phyloP scores from a whole-genome alignment of 2,797 vertebrate species.

The Myiotriccus ornatus region DNA sequence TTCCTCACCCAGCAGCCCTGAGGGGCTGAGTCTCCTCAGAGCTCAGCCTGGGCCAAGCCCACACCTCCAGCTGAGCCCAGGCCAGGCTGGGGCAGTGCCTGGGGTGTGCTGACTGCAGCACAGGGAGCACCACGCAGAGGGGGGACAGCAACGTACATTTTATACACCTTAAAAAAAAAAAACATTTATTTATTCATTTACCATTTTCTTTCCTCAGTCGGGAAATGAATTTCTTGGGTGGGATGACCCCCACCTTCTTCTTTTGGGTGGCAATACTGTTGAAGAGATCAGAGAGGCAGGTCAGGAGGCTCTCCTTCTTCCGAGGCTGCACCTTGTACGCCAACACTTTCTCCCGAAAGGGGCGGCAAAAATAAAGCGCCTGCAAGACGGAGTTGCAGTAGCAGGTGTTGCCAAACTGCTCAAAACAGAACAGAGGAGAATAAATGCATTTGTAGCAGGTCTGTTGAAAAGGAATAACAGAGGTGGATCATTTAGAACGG shows the following conservation, averaged over 20 bases:
- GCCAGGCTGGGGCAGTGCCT: background rate
- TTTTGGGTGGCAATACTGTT: conserved; percentile 94
- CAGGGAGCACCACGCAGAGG: too few species aligned
- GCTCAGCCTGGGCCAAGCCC: background rate
- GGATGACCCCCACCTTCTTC: conserved; percentile 94
- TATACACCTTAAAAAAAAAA: background rate
- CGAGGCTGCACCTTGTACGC: conserved; percentile 91
- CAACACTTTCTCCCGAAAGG: conserved; percentile 91
- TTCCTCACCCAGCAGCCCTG: background rate
- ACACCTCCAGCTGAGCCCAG: background rate
- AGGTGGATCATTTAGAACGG: background rate
- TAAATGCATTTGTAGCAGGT: background rate
- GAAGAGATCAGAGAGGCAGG: conserved; percentile 91
- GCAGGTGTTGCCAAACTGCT: conserved; percentile 93
- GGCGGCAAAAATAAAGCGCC: conserved; percentile 92
- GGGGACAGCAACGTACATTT: background rate
- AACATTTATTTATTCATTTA: conserved; percentile 29
- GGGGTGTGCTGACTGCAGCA: background rate
- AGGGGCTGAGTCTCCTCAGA: background rate
- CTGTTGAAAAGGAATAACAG: background rate
- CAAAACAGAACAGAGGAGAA: conserved; percentile 11
- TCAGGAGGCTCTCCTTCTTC: conserved; percentile 90
- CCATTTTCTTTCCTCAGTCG: conserved; percentile 91
- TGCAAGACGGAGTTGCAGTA: conserved; percentile 95
- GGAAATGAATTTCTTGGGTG: conserved; percentile 93